Evolutionary conservation across 2,888 invertebrate genomes (phyloP).

Genomic region (Tiphia femorata): DNA sequence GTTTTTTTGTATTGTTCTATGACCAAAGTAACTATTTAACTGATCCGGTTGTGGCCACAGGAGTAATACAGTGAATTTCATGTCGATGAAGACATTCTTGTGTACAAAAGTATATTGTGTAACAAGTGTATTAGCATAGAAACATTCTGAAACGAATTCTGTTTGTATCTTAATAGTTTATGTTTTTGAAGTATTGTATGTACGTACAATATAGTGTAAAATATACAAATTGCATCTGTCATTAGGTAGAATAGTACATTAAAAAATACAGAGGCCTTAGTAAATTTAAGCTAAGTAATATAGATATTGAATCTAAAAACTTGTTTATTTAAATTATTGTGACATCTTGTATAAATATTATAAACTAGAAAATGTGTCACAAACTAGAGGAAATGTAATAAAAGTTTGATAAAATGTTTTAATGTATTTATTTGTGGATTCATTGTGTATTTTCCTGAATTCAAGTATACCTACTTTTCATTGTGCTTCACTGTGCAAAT

Average conservation of each 20-base stretch:
- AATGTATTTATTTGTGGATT: slow-evolving; percentile 15
- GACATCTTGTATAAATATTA: slow-evolving; percentile 39
- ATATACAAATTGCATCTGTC: not conserved
- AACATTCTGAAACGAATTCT: too few relatives aligned
- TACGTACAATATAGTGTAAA: slow-evolving; percentile 42
- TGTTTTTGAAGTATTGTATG: slow-evolving; percentile 42
- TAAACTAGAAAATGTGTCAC: slow-evolving; percentile 29
- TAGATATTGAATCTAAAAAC: slow-evolving; percentile 30
- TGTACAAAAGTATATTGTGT: too few relatives aligned
- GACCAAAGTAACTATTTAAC: slow-evolving; percentile 41
- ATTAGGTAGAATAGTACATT: slow-evolving; percentile 41
- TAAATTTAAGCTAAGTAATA: slow-evolving; percentile 41
- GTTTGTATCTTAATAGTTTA: too few relatives aligned
- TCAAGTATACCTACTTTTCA: too few relatives aligned
- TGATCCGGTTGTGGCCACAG: slow-evolving; percentile 42
- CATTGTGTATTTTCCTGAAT: too few relatives aligned
- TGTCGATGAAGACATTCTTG: slow-evolving; percentile 24
- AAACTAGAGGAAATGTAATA: not conserved
- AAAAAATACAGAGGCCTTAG: slow-evolving; percentile 55
- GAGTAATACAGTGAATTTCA: slow-evolving; percentile 33
- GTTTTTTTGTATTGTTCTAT: slow-evolving; percentile 29
- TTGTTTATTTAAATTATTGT: slow-evolving; percentile 34
- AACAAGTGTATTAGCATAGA: too few relatives aligned
- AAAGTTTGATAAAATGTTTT: slow-evolving; percentile 24
- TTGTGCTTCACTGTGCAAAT: too few relatives aligned